phyloP scores from a whole-genome alignment of 1,140 invertebrate genomes.

The Zaprionus capensis region DNA sequence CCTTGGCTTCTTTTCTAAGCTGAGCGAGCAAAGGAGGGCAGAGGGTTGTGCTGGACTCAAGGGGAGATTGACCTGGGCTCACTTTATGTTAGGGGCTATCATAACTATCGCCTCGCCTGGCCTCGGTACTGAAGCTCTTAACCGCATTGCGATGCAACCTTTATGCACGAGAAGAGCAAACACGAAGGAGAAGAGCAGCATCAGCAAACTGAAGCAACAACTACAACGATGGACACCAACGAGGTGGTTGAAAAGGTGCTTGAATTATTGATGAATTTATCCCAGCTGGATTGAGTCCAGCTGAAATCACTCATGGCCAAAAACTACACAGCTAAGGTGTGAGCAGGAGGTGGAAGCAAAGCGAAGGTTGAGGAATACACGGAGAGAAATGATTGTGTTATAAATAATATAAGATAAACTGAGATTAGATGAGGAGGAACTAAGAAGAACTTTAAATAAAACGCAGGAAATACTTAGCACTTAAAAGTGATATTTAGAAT shows the following conservation, averaged over 20 bases:
- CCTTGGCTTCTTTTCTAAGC: constrained; percentile 15
- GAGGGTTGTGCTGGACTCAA: not conserved
- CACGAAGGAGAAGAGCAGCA: constrained; percentile 1
- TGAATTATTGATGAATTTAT: constrained; percentile 79
- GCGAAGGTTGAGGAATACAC: not conserved
- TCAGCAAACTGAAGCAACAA: constrained; percentile 7
- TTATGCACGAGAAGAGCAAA: constrained; percentile 29
- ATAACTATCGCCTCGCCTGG: constrained; percentile 7
- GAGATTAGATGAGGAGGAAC: too few relatives aligned
- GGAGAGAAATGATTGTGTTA: too few relatives aligned
- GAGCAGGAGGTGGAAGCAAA: not conserved
- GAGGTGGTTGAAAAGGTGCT: constrained; percentile 55
- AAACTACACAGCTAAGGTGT: constrained; percentile 21
- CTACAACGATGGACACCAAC: constrained; percentile 9
- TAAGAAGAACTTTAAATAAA: too few relatives aligned
- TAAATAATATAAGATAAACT: too few relatives aligned
- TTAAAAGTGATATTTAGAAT: too few relatives aligned
- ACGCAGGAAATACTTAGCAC: too few relatives aligned
- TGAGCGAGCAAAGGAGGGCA: not conserved
- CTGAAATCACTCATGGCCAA: constrained; percentile 69
- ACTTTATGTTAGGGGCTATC: constrained; percentile 16
- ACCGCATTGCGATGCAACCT: constrained; percentile 52
- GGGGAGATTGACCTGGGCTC: not conserved
- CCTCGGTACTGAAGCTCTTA: constrained; percentile 27
- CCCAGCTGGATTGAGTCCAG: constrained; percentile 70